These are phyloP conservation scores for Homarus americanus DNA, from an alignment of 1,140 invertebrate species.

Conservation along the genomic window DNA sequence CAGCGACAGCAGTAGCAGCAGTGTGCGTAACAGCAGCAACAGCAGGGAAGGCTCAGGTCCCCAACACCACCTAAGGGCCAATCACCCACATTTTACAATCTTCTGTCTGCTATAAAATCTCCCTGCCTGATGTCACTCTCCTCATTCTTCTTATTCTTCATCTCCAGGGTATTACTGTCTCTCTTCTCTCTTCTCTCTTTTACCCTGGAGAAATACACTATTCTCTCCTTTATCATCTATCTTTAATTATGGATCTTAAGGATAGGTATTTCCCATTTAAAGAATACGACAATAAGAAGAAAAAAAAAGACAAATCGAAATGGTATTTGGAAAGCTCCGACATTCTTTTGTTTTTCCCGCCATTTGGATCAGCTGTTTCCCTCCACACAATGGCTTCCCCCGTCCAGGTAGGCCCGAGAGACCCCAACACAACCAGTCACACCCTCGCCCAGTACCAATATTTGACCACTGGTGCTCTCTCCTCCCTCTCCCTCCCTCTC, in stretches of 20 bases:
- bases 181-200: background rate
- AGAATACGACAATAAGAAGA: too few relatives aligned
- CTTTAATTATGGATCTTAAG: background rate
- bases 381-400: background rate
- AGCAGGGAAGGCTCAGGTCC: background rate
- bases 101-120: background rate
- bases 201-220: background rate
- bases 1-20: too few relatives aligned
- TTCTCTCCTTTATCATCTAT: background rate
- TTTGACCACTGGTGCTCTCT: background rate
- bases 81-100: slow-evolving; percentile 5
- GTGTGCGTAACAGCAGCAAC: too few relatives aligned
- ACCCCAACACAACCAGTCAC: background rate
- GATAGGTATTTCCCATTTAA: too few relatives aligned
- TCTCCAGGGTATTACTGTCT: background rate
- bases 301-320: too few relatives aligned
- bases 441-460: background rate
- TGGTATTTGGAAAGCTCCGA: too few relatives aligned
- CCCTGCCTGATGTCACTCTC: slow-evolving; percentile 3
- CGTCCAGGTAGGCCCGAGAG: slow-evolving; percentile 3
- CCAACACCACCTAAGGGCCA: background rate
- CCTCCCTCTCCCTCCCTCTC: background rate
- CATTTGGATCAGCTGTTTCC: background rate
- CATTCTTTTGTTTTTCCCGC: too few relatives aligned
- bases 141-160: background rate